phyloP scores from a whole-genome alignment of 2,113 vertebrate species.

The Tursiops truncatus region DNA sequence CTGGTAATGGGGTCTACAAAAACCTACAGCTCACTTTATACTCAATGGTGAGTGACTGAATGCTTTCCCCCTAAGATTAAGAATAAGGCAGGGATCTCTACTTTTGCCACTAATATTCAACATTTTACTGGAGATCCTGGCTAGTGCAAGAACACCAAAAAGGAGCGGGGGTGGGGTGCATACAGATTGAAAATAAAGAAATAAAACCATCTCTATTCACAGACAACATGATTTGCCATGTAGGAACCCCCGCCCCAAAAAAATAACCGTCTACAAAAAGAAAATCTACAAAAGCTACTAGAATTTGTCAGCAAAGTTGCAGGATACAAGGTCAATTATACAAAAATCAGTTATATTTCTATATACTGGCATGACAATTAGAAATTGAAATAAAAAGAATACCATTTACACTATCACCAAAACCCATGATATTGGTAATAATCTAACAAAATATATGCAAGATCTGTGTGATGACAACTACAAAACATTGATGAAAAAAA shows the following conservation, averaged over 20 bases:
- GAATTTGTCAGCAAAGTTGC: neutral
- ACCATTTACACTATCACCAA: neutral
- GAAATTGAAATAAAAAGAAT: neutral
- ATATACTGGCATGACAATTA: neutral
- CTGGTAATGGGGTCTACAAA: neutral
- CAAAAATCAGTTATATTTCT: neutral
- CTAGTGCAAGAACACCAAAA: neutral
- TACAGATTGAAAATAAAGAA: neutral
- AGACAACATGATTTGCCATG: neutral
- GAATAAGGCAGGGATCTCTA: neutral
- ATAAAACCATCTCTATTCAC: neutral
- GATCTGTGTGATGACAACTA: neutral
- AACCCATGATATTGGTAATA: neutral
- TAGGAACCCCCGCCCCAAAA: neutral
- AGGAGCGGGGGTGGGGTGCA: no score
- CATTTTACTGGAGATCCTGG: neutral
- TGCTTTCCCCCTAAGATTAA: neutral
- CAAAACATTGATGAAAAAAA: neutral
- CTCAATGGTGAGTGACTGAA: neutral
- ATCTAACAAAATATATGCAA: neutral
- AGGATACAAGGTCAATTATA: neutral
- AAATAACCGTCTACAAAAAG: no score
- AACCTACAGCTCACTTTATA: neutral
- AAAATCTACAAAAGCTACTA: neutral
- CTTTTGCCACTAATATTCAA: neutral